These are phyloP conservation scores for Maconellicoccus hirsutus DNA, from an alignment of 1,140 invertebrate species.

Conservation along the genomic window DNA sequence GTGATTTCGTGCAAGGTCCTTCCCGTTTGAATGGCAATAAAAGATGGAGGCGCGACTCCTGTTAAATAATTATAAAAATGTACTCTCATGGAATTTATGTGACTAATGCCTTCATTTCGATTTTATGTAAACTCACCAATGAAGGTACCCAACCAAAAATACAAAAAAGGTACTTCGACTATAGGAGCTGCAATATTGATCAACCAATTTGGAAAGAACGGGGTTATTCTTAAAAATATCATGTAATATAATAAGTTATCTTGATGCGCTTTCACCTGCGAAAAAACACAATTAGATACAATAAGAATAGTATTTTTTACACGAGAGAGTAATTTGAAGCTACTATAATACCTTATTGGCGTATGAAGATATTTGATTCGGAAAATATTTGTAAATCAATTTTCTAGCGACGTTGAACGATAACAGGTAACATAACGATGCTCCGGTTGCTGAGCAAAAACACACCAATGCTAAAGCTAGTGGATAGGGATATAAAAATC, in stretches of 20 bases:
- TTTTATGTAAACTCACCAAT: conserved; percentile 42
- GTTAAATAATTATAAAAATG: background rate
- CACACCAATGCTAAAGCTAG: conserved; percentile 84
- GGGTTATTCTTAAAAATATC: conserved; percentile 92
- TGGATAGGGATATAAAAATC: conserved; percentile 91
- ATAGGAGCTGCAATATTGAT: conserved; percentile 96
- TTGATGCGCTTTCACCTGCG: conserved; percentile 63
- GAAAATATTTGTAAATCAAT: conserved; percentile 79
- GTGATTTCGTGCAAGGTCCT: conserved; percentile 88
- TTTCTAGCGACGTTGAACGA: conserved; percentile 78
- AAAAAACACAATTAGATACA: conserved; percentile 26
- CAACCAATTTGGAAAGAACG: conserved; percentile 98
- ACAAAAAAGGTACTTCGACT: conserved; percentile 81
- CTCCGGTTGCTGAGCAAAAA: conserved; percentile 90
- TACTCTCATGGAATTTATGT: background rate
- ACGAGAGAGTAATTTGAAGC: conserved; percentile 12
- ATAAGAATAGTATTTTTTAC: background rate
- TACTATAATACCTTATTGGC: conserved; percentile 51
- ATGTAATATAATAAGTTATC: conserved; percentile 92
- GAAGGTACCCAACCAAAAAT: conserved; percentile 89
- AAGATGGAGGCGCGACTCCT: conserved; percentile 95
- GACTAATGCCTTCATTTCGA: background rate
- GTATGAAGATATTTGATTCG: conserved; percentile 75
- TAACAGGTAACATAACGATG: conserved; percentile 87
- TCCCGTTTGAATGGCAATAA: conserved; percentile 94